Evolutionary conservation across 2,797 vertebrate species (phyloP), one percentile per base, ranked within the genome.

Genomic region (Micromesistius poutassou): DNA sequence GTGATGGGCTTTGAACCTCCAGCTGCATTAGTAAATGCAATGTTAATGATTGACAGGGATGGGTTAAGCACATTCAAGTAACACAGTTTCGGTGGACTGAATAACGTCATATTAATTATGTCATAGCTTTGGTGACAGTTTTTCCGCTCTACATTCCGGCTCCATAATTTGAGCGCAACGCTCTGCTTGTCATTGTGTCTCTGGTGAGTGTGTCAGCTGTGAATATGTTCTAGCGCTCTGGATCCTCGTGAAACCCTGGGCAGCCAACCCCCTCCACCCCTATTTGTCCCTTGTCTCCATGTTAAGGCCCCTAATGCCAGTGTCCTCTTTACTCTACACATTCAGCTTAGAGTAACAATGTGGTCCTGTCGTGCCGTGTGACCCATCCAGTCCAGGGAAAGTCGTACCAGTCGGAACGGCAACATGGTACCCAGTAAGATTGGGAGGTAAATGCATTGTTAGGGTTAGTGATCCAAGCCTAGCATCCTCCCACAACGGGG

Each of bases 91-190:
- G 13, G 13, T n/a, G 5, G 50, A 62, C 36, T 38, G 36, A 38
- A 38, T 62, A 16, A 19, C 7, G 13, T 62, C 14, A 16, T 16
- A 62, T 3, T 19, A 62, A 62, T 62, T 13, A 62, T 62, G 50
- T 62, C 50, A 62, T n/a, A n/a, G 50, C 50, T 62, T 62, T 62
- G 14, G 1, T 22, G 4, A 42, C 14, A 9, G 7, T 14, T 42
- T 42, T 42, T 10, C 40, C 8, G 40, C 40, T 82, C 86, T 85
- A 87, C 89, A 90, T 85, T 82, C 86, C 86, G 87, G 30, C 76
- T 82, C 79, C 83, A n/a, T 76, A 71, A 87, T 91, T 80, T 89
- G 62, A 80, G 81, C 42, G 71, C 13, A 16, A 79, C 73, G 85
- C 86, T 80, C 78, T 73, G 81, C 42, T 16, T 83, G 89, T 77